Evolutionary conservation across 2,888 invertebrate species (phyloP).

Genomic region (Drosophila lacicola): DNA sequence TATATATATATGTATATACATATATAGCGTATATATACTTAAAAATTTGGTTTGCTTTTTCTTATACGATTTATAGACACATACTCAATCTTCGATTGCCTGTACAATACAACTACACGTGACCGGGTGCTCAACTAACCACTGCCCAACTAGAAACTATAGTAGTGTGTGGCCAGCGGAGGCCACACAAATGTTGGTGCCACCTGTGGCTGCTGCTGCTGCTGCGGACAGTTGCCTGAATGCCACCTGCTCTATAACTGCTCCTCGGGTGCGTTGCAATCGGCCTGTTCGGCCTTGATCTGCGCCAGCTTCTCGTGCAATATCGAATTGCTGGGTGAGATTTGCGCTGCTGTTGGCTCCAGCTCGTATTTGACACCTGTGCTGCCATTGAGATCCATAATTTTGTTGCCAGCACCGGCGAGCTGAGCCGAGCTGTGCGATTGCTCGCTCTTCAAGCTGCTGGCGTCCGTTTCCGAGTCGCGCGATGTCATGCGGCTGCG

Average conservation of each 20-base stretch:
- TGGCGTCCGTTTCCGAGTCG: conserved; percentile 82
- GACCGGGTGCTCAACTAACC: conserved; percentile 30
- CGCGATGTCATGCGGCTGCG: conserved; percentile 79
- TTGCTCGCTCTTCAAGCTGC: conserved; percentile 76
- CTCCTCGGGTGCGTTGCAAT: conserved; percentile 69
- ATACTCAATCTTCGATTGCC: conserved; percentile 30
- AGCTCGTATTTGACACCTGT: conserved; percentile 61
- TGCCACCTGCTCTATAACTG: conserved; percentile 84
- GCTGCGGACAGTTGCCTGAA: conserved; percentile 44
- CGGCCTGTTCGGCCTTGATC: conserved; percentile 83
- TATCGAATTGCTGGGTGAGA: conserved; percentile 71
- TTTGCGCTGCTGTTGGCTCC: conserved; percentile 22
- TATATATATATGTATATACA: not conserved
- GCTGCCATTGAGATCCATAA: conserved; percentile 82
- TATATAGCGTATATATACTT: conserved; percentile 21
- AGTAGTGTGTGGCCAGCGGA: conserved; percentile 70
- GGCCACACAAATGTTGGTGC: conserved; percentile 60
- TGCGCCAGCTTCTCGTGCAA: conserved; percentile 84
- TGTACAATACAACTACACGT: conserved; percentile 33
- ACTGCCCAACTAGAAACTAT: conserved; percentile 62
- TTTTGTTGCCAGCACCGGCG: conserved; percentile 56
- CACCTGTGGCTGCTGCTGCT: conserved; percentile 43
- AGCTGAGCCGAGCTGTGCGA: conserved; percentile 53
- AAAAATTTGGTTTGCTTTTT: conserved; percentile 49
- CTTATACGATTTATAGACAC: conserved; percentile 26